These are phyloP conservation scores for Rhopalosiphum nymphaeae DNA, from an alignment of 2,888 invertebrate species.

Conservation along the genomic window DNA sequence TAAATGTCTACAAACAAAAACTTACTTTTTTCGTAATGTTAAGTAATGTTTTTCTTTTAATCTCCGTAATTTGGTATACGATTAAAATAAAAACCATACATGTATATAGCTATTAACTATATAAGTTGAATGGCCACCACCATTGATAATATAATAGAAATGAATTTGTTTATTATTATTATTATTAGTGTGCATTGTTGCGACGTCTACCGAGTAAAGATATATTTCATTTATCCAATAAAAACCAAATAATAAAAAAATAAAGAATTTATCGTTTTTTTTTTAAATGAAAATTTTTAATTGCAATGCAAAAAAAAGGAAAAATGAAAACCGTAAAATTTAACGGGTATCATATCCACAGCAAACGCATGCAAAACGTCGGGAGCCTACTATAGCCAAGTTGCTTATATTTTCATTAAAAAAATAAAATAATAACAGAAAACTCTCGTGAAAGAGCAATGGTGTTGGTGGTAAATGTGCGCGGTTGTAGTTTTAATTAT, in stretches of 20 bases:
- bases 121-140: not conserved
- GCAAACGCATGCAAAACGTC: not conserved
- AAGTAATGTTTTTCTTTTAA: not conserved
- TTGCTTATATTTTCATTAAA: conserved; percentile 54
- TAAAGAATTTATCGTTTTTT: conserved; percentile 10
- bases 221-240: not conserved
- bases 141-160: not conserved
- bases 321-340: conserved; percentile 49
- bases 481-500: conserved; percentile 61
- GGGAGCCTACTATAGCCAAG: not conserved
- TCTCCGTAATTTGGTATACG: not conserved
- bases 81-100: not conserved
- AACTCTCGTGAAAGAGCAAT: conserved; percentile 22
- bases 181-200: not conserved
- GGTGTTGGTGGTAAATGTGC: conserved; percentile 39
- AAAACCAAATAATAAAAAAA: not conserved
- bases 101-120: not conserved
- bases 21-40: not conserved
- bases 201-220: not conserved
- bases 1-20: not conserved
- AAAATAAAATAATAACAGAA: conserved; percentile 35
- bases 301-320: conserved; percentile 31
- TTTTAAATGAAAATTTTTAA: conserved; percentile 49
- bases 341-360: not conserved
- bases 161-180: not conserved